Conservation (phyloP, 2,888 invertebrate genomes). For the Cantharis lateralis region DNA sequence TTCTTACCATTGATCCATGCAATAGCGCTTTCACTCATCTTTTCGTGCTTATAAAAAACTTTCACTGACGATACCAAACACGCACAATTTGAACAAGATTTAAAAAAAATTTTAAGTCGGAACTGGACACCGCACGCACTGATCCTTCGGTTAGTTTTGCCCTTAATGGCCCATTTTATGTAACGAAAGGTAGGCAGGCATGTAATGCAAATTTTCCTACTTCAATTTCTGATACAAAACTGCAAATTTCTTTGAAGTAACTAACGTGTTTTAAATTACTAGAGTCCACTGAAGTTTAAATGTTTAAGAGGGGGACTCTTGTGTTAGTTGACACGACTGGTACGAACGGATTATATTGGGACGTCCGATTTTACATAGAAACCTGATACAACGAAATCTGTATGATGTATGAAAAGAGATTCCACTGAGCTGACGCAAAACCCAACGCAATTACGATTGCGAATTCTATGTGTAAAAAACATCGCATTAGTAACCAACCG, state of each 20-base stretch:
- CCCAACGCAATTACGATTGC: background rate
- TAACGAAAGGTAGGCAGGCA: background rate
- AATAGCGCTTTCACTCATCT: slow-evolving; percentile 27
- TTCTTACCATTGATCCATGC: slow-evolving; percentile 32
- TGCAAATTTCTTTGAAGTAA: slow-evolving; percentile 6
- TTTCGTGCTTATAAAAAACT: slow-evolving; percentile 4
- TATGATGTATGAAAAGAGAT: background rate
- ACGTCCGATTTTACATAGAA: background rate
- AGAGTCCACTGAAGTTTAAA: slow-evolving; percentile 11
- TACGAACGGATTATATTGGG: slow-evolving; percentile 25
- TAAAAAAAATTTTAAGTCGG: background rate
- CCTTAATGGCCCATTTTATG: background rate
- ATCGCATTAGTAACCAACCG: background rate
- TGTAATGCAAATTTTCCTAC: background rate
- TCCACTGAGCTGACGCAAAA: background rate
- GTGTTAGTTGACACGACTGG: slow-evolving; percentile 38
- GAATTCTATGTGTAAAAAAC: background rate
- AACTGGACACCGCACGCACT: background rate
- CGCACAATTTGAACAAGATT: background rate
- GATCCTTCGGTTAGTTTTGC: background rate
- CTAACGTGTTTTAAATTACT: background rate
- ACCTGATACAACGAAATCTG: background rate
- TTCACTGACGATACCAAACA: background rate
- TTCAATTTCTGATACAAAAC: background rate
- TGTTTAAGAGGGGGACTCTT: slow-evolving; percentile 23